Conservation (phyloP, 2,797 vertebrate species). For the Argya squamiceps region DNA sequence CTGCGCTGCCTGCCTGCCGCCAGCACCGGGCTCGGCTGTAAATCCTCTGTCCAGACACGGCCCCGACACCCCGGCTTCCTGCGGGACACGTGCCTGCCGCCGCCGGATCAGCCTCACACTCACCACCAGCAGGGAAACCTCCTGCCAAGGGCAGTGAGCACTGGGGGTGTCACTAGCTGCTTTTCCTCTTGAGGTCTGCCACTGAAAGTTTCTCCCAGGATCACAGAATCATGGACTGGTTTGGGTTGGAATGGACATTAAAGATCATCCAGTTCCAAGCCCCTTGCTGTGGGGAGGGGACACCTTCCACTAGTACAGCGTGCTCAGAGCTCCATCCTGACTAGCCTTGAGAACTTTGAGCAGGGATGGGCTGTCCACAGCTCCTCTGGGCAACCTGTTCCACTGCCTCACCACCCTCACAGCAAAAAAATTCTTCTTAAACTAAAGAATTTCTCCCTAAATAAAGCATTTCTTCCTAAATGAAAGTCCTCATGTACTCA, state of each 20-base stretch:
- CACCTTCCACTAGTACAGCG: not conserved
- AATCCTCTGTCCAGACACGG: not conserved
- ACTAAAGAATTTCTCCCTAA: not conserved
- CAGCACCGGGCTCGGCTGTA: not conserved
- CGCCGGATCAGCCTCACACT: not conserved
- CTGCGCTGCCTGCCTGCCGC: not conserved
- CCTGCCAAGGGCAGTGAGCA: rapidly evolving
- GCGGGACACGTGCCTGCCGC: not conserved
- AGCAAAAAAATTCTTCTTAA: not conserved
- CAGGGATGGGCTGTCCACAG: not conserved
- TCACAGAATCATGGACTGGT: not conserved
- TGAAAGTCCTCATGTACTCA: rapidly evolving
- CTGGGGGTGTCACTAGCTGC: not conserved
- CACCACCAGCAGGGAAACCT: not conserved
- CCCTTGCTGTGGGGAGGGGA: not conserved
- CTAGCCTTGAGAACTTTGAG: not conserved
- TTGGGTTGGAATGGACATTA: not conserved
- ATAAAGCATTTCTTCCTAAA: not conserved
- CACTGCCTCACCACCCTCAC: not conserved
- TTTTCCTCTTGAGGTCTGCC: not conserved
- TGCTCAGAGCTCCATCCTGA: not conserved
- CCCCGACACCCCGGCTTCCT: not conserved
- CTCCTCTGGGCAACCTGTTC: not conserved
- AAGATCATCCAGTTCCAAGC: not conserved
- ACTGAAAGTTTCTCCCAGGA: not conserved